Conservation (phyloP, 2,113 vertebrate genomes). For the Athene noctua region DNA sequence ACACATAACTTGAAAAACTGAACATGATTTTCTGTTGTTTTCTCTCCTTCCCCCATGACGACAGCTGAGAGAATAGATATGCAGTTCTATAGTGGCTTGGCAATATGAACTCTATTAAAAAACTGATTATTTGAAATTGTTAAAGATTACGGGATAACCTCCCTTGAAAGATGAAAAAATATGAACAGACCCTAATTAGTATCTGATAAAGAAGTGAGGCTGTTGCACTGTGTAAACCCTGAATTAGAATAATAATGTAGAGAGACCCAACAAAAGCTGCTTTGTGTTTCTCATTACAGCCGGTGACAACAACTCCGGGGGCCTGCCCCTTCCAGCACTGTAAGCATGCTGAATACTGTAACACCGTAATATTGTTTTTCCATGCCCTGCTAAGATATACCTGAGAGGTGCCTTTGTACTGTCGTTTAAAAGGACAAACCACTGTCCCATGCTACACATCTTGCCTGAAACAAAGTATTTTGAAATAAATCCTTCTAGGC, state of each 20-base stretch:
- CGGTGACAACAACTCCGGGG: neutral
- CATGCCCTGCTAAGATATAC: rapidly evolving
- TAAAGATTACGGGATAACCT: neutral
- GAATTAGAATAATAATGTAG: neutral
- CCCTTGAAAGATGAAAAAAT: neutral
- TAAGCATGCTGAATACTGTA: rapidly evolving
- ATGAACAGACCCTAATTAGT: neutral
- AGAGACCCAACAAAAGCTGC: neutral
- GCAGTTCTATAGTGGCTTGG: neutral
- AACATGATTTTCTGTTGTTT: neutral
- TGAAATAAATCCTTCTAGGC: neutral
- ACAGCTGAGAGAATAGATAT: neutral
- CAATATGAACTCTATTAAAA: constrained; percentile 13
- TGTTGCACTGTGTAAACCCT: neutral
- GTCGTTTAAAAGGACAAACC: neutral
- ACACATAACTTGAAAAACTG: neutral
- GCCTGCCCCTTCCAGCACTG: neutral
- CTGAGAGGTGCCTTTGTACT: neutral
- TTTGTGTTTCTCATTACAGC: neutral
- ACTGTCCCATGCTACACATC: rapidly evolving
- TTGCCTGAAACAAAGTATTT: neutral
- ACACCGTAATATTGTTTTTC: rapidly evolving
- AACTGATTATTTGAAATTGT: neutral
- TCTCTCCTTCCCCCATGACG: neutral
- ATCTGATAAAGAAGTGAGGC: neutral